Evolutionary conservation across 2,113 vertebrate genomes (phyloP), one percentile per base, ranked within the genome.

Genomic region (Speoplatyrhinus poulsoni): DNA sequence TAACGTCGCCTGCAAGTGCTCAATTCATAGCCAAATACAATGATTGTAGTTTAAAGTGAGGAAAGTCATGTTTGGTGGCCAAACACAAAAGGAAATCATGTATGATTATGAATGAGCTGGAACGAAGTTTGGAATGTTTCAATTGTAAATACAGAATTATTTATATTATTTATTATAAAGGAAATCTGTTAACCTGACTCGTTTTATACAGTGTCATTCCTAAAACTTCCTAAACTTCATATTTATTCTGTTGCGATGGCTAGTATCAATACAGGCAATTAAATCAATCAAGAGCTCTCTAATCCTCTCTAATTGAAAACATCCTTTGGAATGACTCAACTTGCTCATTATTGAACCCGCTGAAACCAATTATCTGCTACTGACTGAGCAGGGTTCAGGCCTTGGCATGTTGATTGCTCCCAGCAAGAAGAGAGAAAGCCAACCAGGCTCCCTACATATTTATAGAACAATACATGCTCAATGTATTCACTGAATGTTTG

Each of bases 221-320:
- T 41, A 41, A 41, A 41, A 1, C 7, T 41, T 41, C 36, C 36
- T 41, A 41, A 41, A 41, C 7, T 41, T 41, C 8, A 64, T 66
- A 41, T 19, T 62, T 41, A 56, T 10, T 54, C 13, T 15, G 46
- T 58, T 53, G 17, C 4, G 36, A 46, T 57, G 48, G 69, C 72
- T 0, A 0, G 32, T 57, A 70, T 50, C 67, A 68, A 75, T 17
- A 54, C 66, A 60, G 58, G 71, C 47, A 75, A 72, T 82, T 75
- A 75, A 46, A 69, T 64, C 73, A 79, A 85, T 86, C 79, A 86
- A 59, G 73, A 72, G 62, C 60, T 72, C 48, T 70, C 33, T 56
- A 58, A 77, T 63, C 67, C 76, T 71, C 72, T 81, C 75, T 54
- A 80, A 85, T 89, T 84, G 77, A 83, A 58, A 87, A 89, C 83